Conservation (phyloP, 2,797 vertebrate genomes). For the Triplophysa yarkandensis region DNA sequence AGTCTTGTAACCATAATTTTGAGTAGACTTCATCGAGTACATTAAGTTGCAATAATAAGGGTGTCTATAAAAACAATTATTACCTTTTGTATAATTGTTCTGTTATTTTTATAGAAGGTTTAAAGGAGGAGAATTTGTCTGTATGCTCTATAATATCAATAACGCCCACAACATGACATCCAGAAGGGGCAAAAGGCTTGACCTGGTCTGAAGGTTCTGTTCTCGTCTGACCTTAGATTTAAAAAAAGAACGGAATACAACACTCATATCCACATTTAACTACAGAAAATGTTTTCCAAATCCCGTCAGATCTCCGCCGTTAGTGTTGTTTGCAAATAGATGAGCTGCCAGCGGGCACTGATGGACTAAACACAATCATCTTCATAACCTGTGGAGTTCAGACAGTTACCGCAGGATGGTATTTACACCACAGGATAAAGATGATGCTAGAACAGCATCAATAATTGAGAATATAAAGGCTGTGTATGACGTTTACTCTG, state of each 20-base stretch:
- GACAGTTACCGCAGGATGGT: neutral
- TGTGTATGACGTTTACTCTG: too few relatives aligned
- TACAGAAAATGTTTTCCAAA: conserved; percentile 8
- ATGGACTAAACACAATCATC: conserved; percentile 10
- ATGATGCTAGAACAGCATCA: too few relatives aligned
- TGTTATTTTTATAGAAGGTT: too few relatives aligned
- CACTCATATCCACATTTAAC: neutral
- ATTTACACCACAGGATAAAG: neutral
- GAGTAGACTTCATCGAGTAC: neutral
- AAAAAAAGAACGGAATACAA: neutral
- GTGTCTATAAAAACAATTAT: too few relatives aligned
- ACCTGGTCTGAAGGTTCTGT: too few relatives aligned
- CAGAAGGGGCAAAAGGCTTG: too few relatives aligned
- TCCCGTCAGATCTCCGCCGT: neutral
- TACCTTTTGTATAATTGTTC: too few relatives aligned
- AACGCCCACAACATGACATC: too few relatives aligned
- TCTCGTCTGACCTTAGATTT: neutral
- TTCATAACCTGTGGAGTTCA: neutral
- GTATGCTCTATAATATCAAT: too few relatives aligned
- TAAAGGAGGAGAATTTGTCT: too few relatives aligned
- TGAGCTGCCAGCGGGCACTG: neutral
- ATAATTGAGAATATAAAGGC: too few relatives aligned
- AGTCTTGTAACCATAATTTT: neutral
- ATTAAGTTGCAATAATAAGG: too few relatives aligned
- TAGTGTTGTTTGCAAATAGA: neutral